Base-by-base conservation (phyloP, 2,797 vertebrate species). In the Mormyrus hasselquistii region DNA sequence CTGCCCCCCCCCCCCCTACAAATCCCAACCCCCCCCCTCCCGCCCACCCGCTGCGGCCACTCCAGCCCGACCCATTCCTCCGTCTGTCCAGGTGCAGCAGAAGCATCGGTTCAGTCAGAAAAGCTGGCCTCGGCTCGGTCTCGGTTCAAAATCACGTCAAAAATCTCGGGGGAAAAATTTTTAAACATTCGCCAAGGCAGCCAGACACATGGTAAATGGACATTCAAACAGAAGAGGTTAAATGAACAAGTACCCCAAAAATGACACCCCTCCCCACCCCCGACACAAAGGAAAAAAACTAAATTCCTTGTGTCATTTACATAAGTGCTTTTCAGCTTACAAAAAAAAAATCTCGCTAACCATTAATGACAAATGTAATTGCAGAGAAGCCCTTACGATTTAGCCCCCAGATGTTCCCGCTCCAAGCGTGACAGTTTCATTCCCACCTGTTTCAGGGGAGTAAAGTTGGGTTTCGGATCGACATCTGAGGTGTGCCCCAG, bases 181-280 rank as follows among this genome's bases (percentile, higher is more conserved):
- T 14, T 19, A 93, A 93, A 93, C 93, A 92, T 94, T 95, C 94
- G 94, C 93, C 92, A 94, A 94, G 95, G 94, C 94, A 94, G 92
- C 91, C 93, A 90, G 93, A 93, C 94, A 93, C 84, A 73, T 65
- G 34, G n/a, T 94, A 95, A 94, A 94, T 93, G 93, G 92, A 92
- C 93, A 93, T 91, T 50, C 52, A 82, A 8, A 49, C 59, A 73
- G 16, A 44, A 69, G 34, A 69, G 29, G 83, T 59, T 65, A 87
- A 87, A 87, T 89, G 83, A 89, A 89, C 59, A 16, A 47, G 41
- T 41, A 85, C 88, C 62, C 55, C 29, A 52, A 86, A 79, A 79
- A 44, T 79, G 14, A 7, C 73, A 19, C 38, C 38, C 10, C 91
- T 90, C 19, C 88, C 44, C 88, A 41, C 83, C 88, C 82, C 79